These are phyloP conservation scores for Lasioglossum calceatum DNA, from an alignment of 2,888 invertebrate species.

Conservation along the genomic window DNA sequence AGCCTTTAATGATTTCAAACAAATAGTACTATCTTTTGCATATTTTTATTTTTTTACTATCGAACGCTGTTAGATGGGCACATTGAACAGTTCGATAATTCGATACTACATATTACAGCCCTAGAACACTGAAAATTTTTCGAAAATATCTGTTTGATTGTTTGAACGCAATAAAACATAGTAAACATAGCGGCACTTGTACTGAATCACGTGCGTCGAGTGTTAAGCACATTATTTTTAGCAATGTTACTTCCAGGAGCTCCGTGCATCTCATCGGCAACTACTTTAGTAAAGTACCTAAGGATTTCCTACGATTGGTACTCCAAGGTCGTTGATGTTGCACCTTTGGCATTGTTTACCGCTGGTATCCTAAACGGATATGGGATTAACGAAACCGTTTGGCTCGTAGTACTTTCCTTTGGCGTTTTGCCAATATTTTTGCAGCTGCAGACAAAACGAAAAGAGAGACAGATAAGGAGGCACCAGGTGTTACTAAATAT, in stretches of 20 bases:
- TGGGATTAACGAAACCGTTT: conserved; percentile 73
- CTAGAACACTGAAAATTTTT: background rate
- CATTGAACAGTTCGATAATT: conserved; percentile 1
- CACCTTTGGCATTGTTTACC: conserved; percentile 80
- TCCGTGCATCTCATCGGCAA: conserved; percentile 70
- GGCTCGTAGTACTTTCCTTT: conserved; percentile 75
- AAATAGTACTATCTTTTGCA: conserved; percentile 19
- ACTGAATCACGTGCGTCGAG: background rate
- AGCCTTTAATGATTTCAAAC: conserved; percentile 3
- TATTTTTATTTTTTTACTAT: conserved; percentile 1
- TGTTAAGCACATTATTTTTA: conserved; percentile 37
- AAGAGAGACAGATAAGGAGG: conserved; percentile 70
- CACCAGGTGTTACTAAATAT: conserved; percentile 73
- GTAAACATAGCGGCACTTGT: conserved; percentile 26
- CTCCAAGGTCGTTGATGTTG: conserved; percentile 77
- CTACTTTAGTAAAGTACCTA: conserved; percentile 72
- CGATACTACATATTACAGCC: background rate
- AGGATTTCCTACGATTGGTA: conserved; percentile 79
- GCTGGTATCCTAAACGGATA: conserved; percentile 78
- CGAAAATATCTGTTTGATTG: conserved; percentile 12
- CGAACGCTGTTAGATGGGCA: background rate
- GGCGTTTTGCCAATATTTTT: conserved; percentile 76
- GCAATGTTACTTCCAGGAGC: conserved; percentile 73
- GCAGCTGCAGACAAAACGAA: conserved; percentile 74
- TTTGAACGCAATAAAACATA: conserved; percentile 22